These are phyloP conservation scores for Lytechinus variegatus DNA, from an alignment of 35 echinoderm and acorn worm species.

Conservation along the genomic window DNA sequence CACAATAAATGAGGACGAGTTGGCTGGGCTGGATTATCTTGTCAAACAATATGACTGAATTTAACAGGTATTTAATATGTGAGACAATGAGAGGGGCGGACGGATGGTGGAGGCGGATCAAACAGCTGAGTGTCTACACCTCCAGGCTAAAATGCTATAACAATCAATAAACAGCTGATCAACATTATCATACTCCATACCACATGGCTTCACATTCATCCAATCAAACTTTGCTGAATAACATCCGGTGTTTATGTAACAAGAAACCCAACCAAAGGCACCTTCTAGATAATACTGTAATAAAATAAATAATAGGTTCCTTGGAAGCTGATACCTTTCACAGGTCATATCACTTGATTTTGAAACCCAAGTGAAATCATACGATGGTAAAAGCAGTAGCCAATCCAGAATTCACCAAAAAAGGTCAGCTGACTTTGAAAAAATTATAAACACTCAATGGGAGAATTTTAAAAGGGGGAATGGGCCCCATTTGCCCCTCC, in stretches of 20 bases:
- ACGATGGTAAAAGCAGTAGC: no score
- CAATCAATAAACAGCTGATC: background rate
- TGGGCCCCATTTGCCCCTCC: no score
- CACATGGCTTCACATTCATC: background rate
- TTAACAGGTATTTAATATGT: background rate
- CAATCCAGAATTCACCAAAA: no score
- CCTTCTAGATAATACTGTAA: no score
- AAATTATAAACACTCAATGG: no score
- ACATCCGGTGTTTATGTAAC: background rate
- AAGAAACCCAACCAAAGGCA: no score
- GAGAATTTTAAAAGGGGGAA: no score
- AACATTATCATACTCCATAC: background rate
- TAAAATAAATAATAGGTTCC: no score
- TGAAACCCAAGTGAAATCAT: no score
- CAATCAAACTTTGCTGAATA: background rate
- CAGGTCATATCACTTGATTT: no score
- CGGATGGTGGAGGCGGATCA: background rate
- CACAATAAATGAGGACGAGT: background rate
- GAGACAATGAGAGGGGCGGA: constrained; percentile 15
- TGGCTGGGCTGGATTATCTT: background rate
- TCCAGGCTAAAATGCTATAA: background rate
- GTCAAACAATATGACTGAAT: background rate
- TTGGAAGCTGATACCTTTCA: no score
- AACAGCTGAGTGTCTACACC: background rate
- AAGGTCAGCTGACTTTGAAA: no score